phyloP scores from a whole-genome alignment of 2,888 invertebrate genomes.

The Himalopsyche japonica region DNA sequence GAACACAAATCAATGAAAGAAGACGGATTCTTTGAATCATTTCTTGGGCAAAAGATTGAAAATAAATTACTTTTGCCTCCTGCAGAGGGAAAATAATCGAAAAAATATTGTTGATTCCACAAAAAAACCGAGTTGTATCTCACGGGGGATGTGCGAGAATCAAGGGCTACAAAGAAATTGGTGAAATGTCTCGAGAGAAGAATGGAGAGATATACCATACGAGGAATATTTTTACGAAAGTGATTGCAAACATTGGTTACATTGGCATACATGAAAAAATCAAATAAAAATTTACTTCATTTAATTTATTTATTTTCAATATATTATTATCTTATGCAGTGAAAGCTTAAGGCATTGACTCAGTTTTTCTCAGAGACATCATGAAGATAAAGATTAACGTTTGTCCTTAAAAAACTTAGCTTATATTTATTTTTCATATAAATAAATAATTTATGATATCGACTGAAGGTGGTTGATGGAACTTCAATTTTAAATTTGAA shows the following conservation, averaged over 20 bases:
- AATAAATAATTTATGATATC: too few relatives aligned
- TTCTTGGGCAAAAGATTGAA: conserved; percentile 27
- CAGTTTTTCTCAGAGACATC: too few relatives aligned
- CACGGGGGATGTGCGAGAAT: conserved; percentile 18
- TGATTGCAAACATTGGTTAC: not conserved
- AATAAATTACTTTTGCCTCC: conserved; percentile 30
- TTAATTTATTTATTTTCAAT: too few relatives aligned
- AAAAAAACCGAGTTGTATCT: conserved; percentile 20
- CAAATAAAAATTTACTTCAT: too few relatives aligned
- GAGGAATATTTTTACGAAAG: not conserved
- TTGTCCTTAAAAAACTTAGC: too few relatives aligned
- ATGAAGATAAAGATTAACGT: too few relatives aligned
- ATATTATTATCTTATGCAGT: too few relatives aligned
- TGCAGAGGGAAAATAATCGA: conserved; percentile 31
- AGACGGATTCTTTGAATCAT: conserved; percentile 14
- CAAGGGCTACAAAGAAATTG: conserved; percentile 20
- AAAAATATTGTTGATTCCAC: conserved; percentile 35
- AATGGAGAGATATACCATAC: not conserved
- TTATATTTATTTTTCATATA: too few relatives aligned
- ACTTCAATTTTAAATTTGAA: too few relatives aligned
- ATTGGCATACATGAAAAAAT: too few relatives aligned
- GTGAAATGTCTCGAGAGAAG: conserved; percentile 10
- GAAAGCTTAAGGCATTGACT: too few relatives aligned
- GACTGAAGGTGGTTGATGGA: too few relatives aligned
- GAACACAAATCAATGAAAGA: conserved; percentile 11